Conservation (phyloP, 2,888 invertebrate genomes). For the Psococerastis gibbosa region DNA sequence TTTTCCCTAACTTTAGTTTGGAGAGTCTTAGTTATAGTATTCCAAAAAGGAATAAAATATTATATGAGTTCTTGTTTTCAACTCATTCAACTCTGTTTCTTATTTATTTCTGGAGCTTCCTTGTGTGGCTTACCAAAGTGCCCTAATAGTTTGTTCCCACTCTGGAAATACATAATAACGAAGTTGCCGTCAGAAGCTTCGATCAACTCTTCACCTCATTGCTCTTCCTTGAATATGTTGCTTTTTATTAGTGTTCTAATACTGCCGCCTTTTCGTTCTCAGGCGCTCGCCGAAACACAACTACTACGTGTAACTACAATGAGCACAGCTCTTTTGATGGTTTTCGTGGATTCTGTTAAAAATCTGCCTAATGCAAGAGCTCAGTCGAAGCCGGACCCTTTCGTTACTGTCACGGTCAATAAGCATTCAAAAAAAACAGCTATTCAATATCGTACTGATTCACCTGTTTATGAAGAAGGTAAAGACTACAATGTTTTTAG, state of each 20-base stretch:
- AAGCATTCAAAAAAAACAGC: slow-evolving; percentile 52
- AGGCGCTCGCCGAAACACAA: slow-evolving; percentile 59
- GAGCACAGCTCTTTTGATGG: slow-evolving; percentile 58
- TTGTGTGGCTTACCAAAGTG: too few species aligned
- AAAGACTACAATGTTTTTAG: too few species aligned
- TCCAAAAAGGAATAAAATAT: too few species aligned
- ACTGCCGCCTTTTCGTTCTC: slow-evolving; percentile 19
- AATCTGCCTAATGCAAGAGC: slow-evolving; percentile 60
- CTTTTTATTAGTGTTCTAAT: too few species aligned
- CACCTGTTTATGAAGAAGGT: slow-evolving; percentile 80
- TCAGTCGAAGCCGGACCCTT: slow-evolving; percentile 64
- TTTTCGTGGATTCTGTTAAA: slow-evolving; percentile 83
- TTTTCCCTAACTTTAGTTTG: too few species aligned
- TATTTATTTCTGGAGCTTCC: too few species aligned
- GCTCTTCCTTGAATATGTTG: too few species aligned
- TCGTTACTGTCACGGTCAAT: slow-evolving; percentile 59
- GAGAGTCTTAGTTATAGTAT: too few species aligned
- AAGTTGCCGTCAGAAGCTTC: background rate
- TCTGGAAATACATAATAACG: background rate
- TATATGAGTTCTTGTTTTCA: too few species aligned
- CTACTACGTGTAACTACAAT: slow-evolving; percentile 51
- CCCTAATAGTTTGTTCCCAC: slow-evolving; percentile 4
- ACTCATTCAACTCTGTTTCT: too few species aligned
- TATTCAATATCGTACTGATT: slow-evolving; percentile 59
- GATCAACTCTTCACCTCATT: too few species aligned